Percentiles rank a stretch among this genome's conserved stretches.
phyloP scores from a whole-genome alignment of 37 sponge, comb jelly and placozoan species.

The Oscarella lobularis region DNA sequence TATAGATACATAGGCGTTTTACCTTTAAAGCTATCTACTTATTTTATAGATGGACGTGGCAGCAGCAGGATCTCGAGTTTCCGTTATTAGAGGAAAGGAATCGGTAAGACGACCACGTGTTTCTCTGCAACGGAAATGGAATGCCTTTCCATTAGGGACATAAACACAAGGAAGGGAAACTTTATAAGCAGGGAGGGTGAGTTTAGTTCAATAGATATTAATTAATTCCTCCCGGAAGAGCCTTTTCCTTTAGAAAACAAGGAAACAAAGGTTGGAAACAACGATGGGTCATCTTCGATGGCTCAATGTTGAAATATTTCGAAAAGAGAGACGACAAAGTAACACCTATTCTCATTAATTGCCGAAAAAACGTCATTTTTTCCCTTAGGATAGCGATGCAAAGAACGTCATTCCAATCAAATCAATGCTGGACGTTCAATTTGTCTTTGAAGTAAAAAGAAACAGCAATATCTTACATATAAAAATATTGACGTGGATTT shows the following conservation, averaged over 20 bases:
- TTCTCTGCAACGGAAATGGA: no score
- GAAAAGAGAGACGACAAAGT: conserved; percentile 50
- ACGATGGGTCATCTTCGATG: conserved; percentile 77
- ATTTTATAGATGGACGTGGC: no score
- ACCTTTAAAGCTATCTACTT: no score
- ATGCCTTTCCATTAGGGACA: neutral
- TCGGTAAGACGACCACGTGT: no score
- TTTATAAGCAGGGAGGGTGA: neutral
- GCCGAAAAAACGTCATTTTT: no score
- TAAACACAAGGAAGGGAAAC: neutral
- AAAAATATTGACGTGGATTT: no score
- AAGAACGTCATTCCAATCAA: neutral
- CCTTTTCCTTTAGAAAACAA: conserved; percentile 13
- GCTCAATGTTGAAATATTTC: conserved; percentile 67
- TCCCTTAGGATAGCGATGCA: neutral
- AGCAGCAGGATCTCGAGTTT: no score
- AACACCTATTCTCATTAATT: no score
- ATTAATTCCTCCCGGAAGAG: neutral
- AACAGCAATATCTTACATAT: no score
- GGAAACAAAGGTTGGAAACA: conserved; percentile 58
- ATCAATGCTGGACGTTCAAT: neutral
- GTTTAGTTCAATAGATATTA: neutral
- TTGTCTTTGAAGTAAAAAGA: no score
- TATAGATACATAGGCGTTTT: no score
- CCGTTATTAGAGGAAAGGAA: no score